Conservation (phyloP, 2,113 vertebrate species). For the Apaloderma vittatum region DNA sequence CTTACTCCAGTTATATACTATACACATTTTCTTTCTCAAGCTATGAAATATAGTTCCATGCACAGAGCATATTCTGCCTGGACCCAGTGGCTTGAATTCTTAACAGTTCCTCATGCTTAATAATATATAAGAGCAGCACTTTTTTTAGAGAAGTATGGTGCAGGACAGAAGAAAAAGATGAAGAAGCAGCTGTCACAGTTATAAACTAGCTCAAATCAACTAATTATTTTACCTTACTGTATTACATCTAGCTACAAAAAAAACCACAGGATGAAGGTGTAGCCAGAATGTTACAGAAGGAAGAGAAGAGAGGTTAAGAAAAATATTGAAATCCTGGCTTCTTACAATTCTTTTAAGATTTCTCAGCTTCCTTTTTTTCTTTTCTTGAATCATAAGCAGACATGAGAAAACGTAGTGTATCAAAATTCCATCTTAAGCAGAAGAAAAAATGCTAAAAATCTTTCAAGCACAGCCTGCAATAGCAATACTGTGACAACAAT, state of each 20-base stretch:
- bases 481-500: not conserved
- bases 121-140: not conserved
- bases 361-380: not conserved
- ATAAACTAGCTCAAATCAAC: not conserved
- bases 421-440: not conserved
- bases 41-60: not conserved
- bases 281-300: not conserved
- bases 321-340: not conserved
- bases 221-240: not conserved
- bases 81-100: accelerated
- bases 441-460: not conserved
- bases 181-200: not conserved
- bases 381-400: not conserved
- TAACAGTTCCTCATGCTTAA: not conserved
- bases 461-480: not conserved
- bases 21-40: not conserved
- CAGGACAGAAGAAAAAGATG: not conserved
- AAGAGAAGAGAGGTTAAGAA: not conserved
- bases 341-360: not conserved
- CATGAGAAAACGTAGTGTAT: not conserved
- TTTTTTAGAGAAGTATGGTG: not conserved
- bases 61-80: not conserved
- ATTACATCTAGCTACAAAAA: not conserved
- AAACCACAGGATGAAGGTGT: not conserved
- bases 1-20: not conserved